phyloP scores from a whole-genome alignment of 2,888 invertebrate genomes.

The Lasioglossum figueresi region DNA sequence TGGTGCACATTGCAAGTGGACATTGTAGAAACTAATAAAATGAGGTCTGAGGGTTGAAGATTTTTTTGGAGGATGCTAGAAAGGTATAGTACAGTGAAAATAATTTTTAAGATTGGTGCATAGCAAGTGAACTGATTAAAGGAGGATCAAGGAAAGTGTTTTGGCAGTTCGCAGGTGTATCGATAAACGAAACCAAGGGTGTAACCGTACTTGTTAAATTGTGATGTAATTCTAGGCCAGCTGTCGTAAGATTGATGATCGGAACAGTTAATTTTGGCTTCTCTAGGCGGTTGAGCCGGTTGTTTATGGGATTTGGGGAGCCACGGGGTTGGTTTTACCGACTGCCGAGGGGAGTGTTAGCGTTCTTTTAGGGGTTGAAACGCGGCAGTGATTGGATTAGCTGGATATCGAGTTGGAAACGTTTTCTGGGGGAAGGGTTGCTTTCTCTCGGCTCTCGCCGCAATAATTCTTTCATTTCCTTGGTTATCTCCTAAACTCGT shows the following conservation, averaged over 20 bases:
- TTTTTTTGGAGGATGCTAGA: too few relatives aligned
- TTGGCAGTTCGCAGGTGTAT: background rate
- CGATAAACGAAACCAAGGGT: background rate
- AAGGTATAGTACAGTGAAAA: background rate
- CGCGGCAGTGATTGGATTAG: constrained; percentile 25
- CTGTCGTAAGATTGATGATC: constrained; percentile 13
- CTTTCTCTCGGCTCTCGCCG: background rate
- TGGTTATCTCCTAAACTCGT: background rate
- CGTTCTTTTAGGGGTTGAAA: constrained; percentile 23
- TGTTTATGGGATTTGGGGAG: constrained; percentile 28
- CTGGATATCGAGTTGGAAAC: constrained; percentile 6
- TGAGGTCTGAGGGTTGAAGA: too few relatives aligned
- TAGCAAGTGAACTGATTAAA: background rate
- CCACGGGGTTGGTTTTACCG: constrained; percentile 13
- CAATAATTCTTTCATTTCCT: background rate
- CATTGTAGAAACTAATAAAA: too few relatives aligned
- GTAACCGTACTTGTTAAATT: constrained; percentile 6
- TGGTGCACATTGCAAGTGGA: too few relatives aligned
- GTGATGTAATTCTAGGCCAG: constrained; percentile 11
- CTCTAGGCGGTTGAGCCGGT: constrained; percentile 5
- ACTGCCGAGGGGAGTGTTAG: constrained; percentile 4
- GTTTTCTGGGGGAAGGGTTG: background rate
- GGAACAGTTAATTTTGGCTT: constrained; percentile 27
- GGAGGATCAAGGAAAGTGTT: background rate
- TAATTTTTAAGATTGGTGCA: background rate